A percentile compares a stretch with the other conserved stretches of the same genome.
These are phyloP conservation scores for Atherinosoma microstoma DNA, from an alignment of 2,797 vertebrate genomes.

Conservation along the genomic window DNA sequence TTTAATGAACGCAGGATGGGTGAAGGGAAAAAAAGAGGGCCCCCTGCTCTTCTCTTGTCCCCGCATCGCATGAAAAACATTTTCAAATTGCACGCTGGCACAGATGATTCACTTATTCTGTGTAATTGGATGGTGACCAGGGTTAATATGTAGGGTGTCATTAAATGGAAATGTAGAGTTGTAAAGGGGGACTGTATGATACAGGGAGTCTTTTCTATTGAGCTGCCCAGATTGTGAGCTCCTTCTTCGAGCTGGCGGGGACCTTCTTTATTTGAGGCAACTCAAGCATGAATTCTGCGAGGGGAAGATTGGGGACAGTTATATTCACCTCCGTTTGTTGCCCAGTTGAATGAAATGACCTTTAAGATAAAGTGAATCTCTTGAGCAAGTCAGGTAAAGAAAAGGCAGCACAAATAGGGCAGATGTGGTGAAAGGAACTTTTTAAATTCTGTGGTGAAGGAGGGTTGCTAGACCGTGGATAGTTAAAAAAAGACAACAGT, in stretches of 20 bases:
- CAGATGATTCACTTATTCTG: slow-evolving; percentile 98
- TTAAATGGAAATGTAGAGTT: slow-evolving; percentile 99
- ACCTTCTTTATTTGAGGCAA: slow-evolving; percentile 92
- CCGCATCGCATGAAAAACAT: slow-evolving; percentile 93
- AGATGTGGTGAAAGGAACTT: slow-evolving; percentile 88
- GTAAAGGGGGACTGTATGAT: slow-evolving; percentile 97
- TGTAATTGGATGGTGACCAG: slow-evolving; percentile 99
- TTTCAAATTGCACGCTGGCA: slow-evolving; percentile 96
- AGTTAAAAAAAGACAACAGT: slow-evolving; percentile 58
- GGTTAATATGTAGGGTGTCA: slow-evolving; percentile 99
- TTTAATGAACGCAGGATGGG: slow-evolving; percentile 95
- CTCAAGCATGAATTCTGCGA: slow-evolving; percentile 98
- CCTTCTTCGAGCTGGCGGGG: slow-evolving; percentile 90
- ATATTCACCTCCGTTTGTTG: slow-evolving; percentile 97
- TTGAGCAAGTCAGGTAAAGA: slow-evolving; percentile 94
- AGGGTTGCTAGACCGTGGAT: slow-evolving; percentile 63
- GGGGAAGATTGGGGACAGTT: slow-evolving; percentile 96
- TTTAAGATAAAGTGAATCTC: slow-evolving; percentile 96
- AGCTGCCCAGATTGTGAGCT: slow-evolving; percentile 91
- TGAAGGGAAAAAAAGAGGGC: slow-evolving; percentile 85
- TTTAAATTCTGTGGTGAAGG: slow-evolving; percentile 75
- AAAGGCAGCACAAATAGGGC: slow-evolving; percentile 89
- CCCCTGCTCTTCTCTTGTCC: slow-evolving; percentile 37
- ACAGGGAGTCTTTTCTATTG: slow-evolving; percentile 97
- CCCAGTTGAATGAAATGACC: slow-evolving; percentile 97